Percentiles rank a stretch among this genome's conserved stretches.
phyloP scores from a whole-genome alignment of 2,888 invertebrate species.

The Torymus texanus region DNA sequence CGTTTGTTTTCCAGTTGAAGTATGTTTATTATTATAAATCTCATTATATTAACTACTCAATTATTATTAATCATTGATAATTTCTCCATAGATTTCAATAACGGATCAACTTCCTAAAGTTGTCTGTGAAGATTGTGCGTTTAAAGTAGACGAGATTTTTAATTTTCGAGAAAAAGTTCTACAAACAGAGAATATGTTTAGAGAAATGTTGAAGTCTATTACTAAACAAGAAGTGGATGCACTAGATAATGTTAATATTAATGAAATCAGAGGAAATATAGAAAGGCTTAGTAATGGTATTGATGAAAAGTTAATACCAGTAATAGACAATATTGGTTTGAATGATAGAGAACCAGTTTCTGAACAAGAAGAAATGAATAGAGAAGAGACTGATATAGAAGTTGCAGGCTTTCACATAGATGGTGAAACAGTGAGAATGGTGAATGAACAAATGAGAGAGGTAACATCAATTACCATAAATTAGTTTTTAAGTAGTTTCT shows the following conservation, averaged over 20 bases:
- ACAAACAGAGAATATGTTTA: constrained; percentile 77
- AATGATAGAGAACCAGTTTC: constrained; percentile 69
- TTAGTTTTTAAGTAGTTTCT: no score
- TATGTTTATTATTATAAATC: constrained; percentile 61
- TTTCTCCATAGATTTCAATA: constrained; percentile 76
- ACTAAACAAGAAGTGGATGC: constrained; percentile 63
- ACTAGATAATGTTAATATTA: constrained; percentile 63
- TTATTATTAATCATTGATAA: not conserved
- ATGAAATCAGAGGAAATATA: constrained; percentile 64
- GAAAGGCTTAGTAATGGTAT: constrained; percentile 63
- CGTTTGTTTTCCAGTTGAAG: constrained; percentile 78
- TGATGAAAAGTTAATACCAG: constrained; percentile 67
- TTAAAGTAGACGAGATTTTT: constrained; percentile 78
- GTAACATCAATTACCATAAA: constrained; percentile 27
- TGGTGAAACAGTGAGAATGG: constrained; percentile 71
- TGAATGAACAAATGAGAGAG: constrained; percentile 58
- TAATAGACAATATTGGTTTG: constrained; percentile 71
- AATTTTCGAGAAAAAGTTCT: constrained; percentile 78
- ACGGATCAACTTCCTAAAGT: constrained; percentile 79
- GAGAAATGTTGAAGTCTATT: constrained; percentile 72
- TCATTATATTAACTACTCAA: no score
- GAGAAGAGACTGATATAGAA: constrained; percentile 67
- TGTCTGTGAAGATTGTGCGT: constrained; percentile 78
- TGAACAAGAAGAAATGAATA: constrained; percentile 67
- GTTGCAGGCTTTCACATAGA: constrained; percentile 70